A percentile compares a stretch with the other conserved stretches of the same genome.
Conservation (phyloP, 2,888 invertebrate species). For the Heliconius aoede region DNA sequence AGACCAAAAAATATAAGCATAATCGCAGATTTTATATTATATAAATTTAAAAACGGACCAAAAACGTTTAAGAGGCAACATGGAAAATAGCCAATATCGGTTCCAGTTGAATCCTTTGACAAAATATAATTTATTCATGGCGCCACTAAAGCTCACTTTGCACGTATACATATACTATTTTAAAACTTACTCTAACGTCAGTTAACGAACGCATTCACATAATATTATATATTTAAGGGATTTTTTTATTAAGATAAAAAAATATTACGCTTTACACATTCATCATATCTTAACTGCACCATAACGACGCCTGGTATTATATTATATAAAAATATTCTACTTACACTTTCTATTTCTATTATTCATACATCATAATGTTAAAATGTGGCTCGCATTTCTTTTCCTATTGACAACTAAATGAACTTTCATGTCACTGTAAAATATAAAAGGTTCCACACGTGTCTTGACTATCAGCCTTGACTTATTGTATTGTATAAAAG, state of each 20-base stretch:
- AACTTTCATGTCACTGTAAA: conserved; percentile 13
- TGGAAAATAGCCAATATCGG: conserved; percentile 30
- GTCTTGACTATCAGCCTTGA: conserved; percentile 13
- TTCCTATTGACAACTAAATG: conserved; percentile 24
- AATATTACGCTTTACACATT: too few relatives aligned
- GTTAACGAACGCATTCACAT: too few relatives aligned
- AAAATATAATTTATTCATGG: conserved; percentile 39
- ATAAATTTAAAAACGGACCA: neutral
- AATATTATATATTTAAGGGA: too few relatives aligned
- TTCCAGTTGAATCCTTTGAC: conserved; percentile 35
- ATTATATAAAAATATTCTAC: neutral
- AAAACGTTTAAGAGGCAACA: conserved; percentile 22
- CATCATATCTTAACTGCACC: too few relatives aligned
- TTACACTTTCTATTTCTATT: neutral
- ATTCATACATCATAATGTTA: neutral
- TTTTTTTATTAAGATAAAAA: too few relatives aligned
- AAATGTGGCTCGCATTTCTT: conserved; percentile 7
- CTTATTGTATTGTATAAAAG: conserved; percentile 13
- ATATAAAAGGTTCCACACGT: conserved; percentile 24
- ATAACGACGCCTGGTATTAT: neutral
- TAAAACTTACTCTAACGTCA: neutral
- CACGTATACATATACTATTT: conserved; percentile 15
- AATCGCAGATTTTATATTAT: neutral
- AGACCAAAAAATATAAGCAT: neutral
- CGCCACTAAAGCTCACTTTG: conserved; percentile 22